Evolutionary conservation across 2,113 vertebrate species (phyloP), one percentile per base, ranked within the genome.

Genomic region (Collichthys lucidus): DNA sequence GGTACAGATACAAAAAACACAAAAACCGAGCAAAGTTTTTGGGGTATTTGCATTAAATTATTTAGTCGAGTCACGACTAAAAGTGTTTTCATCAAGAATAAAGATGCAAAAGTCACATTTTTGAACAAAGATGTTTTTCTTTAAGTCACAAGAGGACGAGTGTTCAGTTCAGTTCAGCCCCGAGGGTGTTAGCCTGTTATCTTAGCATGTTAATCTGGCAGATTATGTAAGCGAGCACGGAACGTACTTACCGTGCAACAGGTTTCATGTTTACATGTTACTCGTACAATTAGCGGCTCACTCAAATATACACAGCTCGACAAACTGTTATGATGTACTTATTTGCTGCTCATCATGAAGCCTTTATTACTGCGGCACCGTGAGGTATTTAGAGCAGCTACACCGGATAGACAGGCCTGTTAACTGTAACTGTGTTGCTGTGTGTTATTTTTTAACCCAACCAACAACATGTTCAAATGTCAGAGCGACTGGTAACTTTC

Each of bases 401-500:
- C 11, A 44, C 40, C 44, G 19, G n/a, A 42, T 4, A 3, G 46
- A 46, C 52, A 67, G 31, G 2, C 20, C 29, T 14, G 17, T 68
- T n/a, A n/a, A 14, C 35, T 55, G 31, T 40, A 9, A 53, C 3
- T 14, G 11, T 31, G 29, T 31, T 31, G 2, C 52, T 40, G 1
- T 1, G 1, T 1, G 11, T 14, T 52, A 4, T 49, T 68, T 71
- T 53, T 46, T 4, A 68, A 31, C 16, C 14, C n/a, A n/a, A 49
- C 26, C n/a, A 57, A 59, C 68, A 85, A 35, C 57, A n/a, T 52
- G 62, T 42, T 60, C n/a, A 22, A 57, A 72, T 52, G 16, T 60
- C 17, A 46, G 35, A 65, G 8, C 12, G 4, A 29, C 17, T 47
- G 44, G 42, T 2, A 47, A 66, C 46, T 31, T 67, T 62, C 35